Evolutionary conservation across 2,888 invertebrate genomes (phyloP), one percentile per base, ranked within the genome.

Genomic region (Stomorhina lunata): DNA sequence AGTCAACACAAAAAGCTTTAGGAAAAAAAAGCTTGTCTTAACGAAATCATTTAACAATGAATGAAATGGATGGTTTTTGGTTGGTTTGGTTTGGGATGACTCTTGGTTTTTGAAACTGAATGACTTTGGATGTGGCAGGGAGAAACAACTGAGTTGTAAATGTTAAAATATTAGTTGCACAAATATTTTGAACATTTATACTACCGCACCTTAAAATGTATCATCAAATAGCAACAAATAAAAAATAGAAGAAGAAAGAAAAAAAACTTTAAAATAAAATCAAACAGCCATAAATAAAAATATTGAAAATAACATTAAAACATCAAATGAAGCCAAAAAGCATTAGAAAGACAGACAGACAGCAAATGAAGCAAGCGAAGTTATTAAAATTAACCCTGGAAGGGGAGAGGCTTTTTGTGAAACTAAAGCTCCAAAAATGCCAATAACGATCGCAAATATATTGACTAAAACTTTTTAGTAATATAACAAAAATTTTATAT

Each of bases 171-270:
- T 82, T 78, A 79, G 78, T 57, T 65, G 15, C 45, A 65, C 48
- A 82, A 78, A 79, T 48, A 61, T 65, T 80, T 76, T 75, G 5
- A 69, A 65, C 75, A 71, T 71, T 59, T 40, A 71, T 69, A 61
- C 71, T 59, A 69, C 75, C 82, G 82, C 82, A 79, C 82, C 82
- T 82, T 71, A 76, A 82, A 82, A 82, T 82, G 59, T 82, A 82
- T 82, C 82, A 82, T 82, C 82, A 79, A 79, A 53, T 55, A 53
- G 15, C 29, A 48, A 27, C n/a, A 59, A 57, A 17, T 22, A 22
- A 29, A 22, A 57, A 71, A 37, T 1, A 29, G 25, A 29, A 48
- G 27, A n/a, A 5, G 45, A 40, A 69, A 43, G 12, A 65, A 22
- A 32, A 55, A n/a, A 75, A 65, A 25, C 10, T 37, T 55, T 43